Conservation (phyloP, 2,888 invertebrate genomes). For the Lycophotia porphyrea region DNA sequence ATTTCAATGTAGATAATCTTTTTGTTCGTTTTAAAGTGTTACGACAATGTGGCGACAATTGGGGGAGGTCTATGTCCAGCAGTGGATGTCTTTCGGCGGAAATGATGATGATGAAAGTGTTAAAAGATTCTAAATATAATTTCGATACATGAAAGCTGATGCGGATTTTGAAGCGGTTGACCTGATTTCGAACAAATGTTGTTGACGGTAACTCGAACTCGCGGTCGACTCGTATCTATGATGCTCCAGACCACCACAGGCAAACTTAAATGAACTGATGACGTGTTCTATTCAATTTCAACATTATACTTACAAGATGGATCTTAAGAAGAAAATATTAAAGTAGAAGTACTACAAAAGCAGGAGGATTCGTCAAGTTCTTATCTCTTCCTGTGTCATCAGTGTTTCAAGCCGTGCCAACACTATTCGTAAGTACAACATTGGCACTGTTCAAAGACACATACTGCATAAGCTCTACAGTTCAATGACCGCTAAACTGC, state of each 20-base stretch:
- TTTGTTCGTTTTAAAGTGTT: conserved; percentile 13
- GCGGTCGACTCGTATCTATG: background rate
- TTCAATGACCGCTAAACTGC: conserved; percentile 51
- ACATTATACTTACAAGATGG: background rate
- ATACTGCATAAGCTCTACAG: conserved; percentile 48
- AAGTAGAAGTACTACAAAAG: conserved; percentile 24
- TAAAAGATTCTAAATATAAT: conserved; percentile 34
- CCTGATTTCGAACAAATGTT: conserved; percentile 50
- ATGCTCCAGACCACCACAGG: background rate
- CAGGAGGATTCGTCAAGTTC: conserved; percentile 46
- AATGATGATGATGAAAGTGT: no score
- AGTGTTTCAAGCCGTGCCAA: conserved; percentile 52
- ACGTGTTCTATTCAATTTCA: conserved; percentile 5
- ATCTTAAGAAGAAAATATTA: conserved; percentile 16
- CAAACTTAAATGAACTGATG: conserved; percentile 3
- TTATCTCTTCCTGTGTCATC: conserved; percentile 59
- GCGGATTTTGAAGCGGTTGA: conserved; percentile 32
- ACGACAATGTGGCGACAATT: no score
- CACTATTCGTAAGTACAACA: conserved; percentile 56
- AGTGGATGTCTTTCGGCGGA: no score
- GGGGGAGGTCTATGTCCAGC: no score
- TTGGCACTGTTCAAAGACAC: conserved; percentile 56
- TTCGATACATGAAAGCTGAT: conserved; percentile 23
- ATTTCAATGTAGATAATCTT: conserved; percentile 1
- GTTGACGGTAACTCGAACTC: conserved; percentile 19